A percentile compares a stretch with the other conserved stretches of the same genome.
Evolutionary conservation across 2,888 invertebrate species (phyloP).

Genomic region (Meloe dianella): DNA sequence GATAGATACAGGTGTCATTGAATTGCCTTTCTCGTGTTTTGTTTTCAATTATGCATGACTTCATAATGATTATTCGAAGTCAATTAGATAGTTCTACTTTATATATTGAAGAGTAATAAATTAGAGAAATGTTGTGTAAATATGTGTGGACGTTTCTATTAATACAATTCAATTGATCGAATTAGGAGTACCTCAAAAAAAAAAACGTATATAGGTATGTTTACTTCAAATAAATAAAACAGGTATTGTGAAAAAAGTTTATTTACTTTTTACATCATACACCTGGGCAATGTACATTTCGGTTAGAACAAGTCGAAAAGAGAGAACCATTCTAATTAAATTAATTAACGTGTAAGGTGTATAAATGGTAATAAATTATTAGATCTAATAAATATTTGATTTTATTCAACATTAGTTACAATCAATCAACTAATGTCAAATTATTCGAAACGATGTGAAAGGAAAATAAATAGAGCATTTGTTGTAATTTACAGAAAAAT

Average conservation of each 20-base stretch:
- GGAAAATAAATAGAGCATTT: background rate
- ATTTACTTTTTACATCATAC: slow-evolving; percentile 27
- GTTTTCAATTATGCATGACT: too few relatives aligned
- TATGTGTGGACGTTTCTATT: slow-evolving; percentile 15
- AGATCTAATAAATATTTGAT: background rate
- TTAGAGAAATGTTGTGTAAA: background rate
- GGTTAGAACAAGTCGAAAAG: too few relatives aligned
- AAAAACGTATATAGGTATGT: slow-evolving; percentile 25
- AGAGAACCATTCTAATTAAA: background rate
- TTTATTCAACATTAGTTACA: background rate
- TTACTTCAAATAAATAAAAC: slow-evolving; percentile 24
- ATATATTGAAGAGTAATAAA: too few relatives aligned
- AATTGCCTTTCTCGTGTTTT: too few relatives aligned
- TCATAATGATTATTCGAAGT: too few relatives aligned
- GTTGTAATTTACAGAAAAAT: too few relatives aligned
- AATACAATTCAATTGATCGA: slow-evolving; percentile 9
- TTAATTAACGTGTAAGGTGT: background rate
- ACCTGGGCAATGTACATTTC: too few relatives aligned
- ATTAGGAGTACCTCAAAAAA: slow-evolving; percentile 26
- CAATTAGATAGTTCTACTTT: too few relatives aligned
- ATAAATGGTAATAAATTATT: background rate
- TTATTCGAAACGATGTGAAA: background rate
- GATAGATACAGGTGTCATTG: too few relatives aligned
- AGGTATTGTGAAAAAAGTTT: slow-evolving; percentile 32
- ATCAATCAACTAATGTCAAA: slow-evolving; percentile 1